These are phyloP conservation scores for Apantesis nais DNA, from an alignment of 2,888 invertebrate species.

Conservation along the genomic window DNA sequence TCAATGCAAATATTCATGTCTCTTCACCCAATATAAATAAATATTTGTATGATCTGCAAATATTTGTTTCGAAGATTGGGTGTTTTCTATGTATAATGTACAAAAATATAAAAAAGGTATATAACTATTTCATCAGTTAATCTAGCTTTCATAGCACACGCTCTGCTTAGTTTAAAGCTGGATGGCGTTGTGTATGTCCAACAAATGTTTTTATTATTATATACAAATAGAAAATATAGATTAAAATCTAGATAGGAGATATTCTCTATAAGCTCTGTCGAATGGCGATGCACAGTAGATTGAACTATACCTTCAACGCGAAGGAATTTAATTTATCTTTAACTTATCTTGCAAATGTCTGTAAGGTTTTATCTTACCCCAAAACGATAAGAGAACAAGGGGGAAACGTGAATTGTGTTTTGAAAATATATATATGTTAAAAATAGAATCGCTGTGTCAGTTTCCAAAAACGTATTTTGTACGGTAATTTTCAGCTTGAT, in stretches of 20 bases:
- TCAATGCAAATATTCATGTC: not conserved
- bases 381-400: conserved; percentile 53
- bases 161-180: no score
- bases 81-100: no score
- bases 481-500: not conserved
- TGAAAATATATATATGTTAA: conserved; percentile 38
- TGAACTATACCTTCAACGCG: conserved; percentile 54
- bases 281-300: conserved; percentile 33
- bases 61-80: no score
- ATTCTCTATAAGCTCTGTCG: conserved; percentile 33
- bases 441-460: conserved; percentile 21
- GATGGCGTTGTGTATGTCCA: no score
- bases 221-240: conserved; percentile 16
- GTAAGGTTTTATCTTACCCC: conserved; percentile 57
- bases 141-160: no score
- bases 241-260: conserved; percentile 19
- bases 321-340: conserved; percentile 62
- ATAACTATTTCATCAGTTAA: no score
- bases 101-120: no score
- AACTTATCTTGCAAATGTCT: conserved; percentile 50
- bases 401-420: conserved; percentile 47
- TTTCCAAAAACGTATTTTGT: conserved; percentile 6
- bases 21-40: not conserved
- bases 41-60: no score
- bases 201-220: no score